phyloP scores from a whole-genome alignment of 2,888 invertebrate genomes.

The Chrysolina oricalcia region DNA sequence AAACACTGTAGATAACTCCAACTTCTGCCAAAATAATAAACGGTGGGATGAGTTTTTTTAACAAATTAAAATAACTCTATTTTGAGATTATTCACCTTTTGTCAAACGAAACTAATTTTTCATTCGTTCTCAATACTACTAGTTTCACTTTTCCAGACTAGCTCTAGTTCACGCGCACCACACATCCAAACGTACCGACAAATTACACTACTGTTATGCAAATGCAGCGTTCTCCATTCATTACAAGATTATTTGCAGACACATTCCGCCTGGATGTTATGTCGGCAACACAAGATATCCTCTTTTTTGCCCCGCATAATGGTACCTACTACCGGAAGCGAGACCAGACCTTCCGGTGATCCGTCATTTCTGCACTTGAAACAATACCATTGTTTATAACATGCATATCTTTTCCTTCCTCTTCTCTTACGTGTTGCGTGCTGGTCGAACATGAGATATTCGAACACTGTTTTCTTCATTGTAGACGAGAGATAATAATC shows the following conservation, averaged over 20 bases:
- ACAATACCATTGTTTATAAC: constrained; percentile 22
- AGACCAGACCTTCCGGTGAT: constrained; percentile 17
- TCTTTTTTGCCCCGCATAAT: constrained; percentile 15
- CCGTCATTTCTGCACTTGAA: constrained; percentile 15
- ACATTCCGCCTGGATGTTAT: constrained; percentile 10
- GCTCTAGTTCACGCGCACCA: neutral
- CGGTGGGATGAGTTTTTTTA: too few species aligned
- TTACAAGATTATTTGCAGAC: neutral
- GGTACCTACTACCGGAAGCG: constrained; percentile 1
- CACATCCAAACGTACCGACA: neutral
- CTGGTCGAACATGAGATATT: constrained; percentile 10
- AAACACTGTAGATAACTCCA: too few species aligned
- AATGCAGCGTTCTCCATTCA: constrained; percentile 1
- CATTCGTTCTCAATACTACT: too few species aligned
- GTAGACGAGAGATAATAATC: neutral
- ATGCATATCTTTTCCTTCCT: constrained; percentile 25
- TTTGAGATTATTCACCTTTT: too few species aligned
- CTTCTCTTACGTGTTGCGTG: constrained; percentile 5
- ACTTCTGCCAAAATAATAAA: too few species aligned
- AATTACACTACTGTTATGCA: constrained; percentile 5
- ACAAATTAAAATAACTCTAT: too few species aligned
- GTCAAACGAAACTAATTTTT: too few species aligned
- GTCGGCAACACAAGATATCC: constrained; percentile 6
- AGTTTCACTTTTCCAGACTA: too few species aligned
- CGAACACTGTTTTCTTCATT: neutral